Conservation (phyloP, 2,113 vertebrate genomes). For the Elgaria multicarinata region DNA sequence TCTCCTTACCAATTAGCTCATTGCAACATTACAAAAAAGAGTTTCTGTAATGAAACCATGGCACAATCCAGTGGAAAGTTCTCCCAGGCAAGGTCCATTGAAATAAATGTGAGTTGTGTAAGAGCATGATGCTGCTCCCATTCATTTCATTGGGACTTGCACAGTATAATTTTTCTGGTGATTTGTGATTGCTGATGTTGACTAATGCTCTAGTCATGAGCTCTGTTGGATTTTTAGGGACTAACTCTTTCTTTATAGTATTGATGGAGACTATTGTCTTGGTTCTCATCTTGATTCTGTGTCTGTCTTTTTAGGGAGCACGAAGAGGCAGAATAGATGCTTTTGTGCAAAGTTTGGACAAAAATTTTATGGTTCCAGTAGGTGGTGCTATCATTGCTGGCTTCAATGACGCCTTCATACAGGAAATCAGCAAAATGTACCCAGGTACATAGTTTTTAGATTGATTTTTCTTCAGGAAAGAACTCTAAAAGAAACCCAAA, state of each 20-base stretch:
- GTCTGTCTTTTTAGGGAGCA: constrained; percentile 81
- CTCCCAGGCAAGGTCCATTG: background rate
- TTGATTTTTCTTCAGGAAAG: constrained; percentile 33
- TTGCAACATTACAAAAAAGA: background rate
- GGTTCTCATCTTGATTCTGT: constrained; percentile 13
- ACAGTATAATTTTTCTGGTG: background rate
- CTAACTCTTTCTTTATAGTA: background rate
- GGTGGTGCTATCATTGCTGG: constrained; percentile 98
- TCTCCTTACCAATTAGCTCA: background rate
- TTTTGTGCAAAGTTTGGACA: constrained; percentile 98
- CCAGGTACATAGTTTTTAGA: constrained; percentile 82
- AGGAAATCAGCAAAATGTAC: constrained; percentile 97
- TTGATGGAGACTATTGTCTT: constrained; percentile 9
- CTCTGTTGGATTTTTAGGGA: background rate
- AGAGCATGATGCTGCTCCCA: background rate
- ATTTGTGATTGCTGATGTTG: background rate
- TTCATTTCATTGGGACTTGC: background rate
- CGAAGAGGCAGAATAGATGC: constrained; percentile 94
- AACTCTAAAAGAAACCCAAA: constrained; percentile 44
- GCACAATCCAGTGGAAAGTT: background rate
- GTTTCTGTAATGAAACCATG: background rate
- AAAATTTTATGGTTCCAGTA: constrained; percentile 99
- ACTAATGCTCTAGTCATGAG: background rate
- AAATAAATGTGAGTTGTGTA: background rate
- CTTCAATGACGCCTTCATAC: constrained; percentile 89